Conservation (phyloP, 2,888 invertebrate species). For the Acrobasis repandana region DNA sequence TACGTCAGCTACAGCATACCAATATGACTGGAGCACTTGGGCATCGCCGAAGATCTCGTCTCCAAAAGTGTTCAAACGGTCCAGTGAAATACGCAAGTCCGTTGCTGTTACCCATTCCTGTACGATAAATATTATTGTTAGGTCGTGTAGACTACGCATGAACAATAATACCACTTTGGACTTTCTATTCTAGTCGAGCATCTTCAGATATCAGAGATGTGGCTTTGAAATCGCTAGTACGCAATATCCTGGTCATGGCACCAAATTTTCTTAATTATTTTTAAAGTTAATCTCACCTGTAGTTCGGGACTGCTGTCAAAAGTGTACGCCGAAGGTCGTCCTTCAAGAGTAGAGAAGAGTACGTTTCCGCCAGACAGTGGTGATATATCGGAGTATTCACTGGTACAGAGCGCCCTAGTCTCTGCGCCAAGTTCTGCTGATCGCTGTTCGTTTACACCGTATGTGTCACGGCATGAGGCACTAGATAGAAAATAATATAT, state of each 20-base stretch:
- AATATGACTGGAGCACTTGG: conserved; percentile 96
- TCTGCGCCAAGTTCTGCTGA: conserved; percentile 90
- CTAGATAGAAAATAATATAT: conserved; percentile 50
- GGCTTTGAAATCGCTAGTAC: too few relatives aligned
- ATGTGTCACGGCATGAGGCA: conserved; percentile 96
- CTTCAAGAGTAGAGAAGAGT: conserved; percentile 96
- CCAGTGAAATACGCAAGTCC: conserved; percentile 94
- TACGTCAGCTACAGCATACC: conserved; percentile 95
- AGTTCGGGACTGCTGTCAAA: conserved; percentile 95
- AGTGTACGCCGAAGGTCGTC: conserved; percentile 94
- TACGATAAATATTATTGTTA: conserved; percentile 14
- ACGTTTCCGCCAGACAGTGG: conserved; percentile 97
- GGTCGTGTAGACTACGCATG: neutral
- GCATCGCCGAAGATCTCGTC: conserved; percentile 97
- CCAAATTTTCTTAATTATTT: too few relatives aligned
- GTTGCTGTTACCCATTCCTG: conserved; percentile 99
- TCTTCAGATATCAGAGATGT: neutral
- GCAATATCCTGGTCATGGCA: too few relatives aligned
- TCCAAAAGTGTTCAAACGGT: conserved; percentile 98
- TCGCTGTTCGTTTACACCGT: conserved; percentile 90
- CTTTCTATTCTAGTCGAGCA: neutral
- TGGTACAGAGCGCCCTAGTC: conserved; percentile 97
- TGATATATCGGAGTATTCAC: conserved; percentile 98
- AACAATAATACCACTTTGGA: neutral
- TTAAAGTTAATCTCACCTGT: conserved; percentile 86